These are phyloP conservation scores for Platycercus adscitus DNA, from an alignment of 2,113 vertebrate genomes.

Conservation along the genomic window DNA sequence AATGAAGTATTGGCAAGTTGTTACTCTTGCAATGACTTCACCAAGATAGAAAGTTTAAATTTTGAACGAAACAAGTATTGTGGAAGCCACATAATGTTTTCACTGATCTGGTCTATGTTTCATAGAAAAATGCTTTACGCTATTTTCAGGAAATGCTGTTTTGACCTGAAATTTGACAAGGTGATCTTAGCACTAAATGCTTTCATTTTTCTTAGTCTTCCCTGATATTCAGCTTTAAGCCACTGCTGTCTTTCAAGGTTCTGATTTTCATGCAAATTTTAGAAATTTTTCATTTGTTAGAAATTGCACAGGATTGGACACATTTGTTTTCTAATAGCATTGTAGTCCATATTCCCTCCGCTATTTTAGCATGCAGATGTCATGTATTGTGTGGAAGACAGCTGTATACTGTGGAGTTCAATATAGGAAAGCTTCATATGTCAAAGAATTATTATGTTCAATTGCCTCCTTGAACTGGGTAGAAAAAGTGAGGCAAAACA, in stretches of 20 bases:
- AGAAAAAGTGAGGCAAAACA: background rate
- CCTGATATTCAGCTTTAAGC: background rate
- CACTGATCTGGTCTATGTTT: background rate
- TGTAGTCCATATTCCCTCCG: accelerated
- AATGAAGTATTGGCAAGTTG: background rate
- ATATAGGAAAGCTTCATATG: background rate
- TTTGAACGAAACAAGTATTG: background rate
- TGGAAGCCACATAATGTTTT: background rate
- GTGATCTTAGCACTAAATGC: background rate
- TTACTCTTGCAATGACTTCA: background rate
- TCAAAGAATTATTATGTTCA: background rate
- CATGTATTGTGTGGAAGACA: background rate
- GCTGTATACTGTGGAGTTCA: background rate
- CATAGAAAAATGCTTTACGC: background rate
- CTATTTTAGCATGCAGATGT: background rate
- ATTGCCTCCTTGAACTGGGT: background rate
- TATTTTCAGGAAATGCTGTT: background rate
- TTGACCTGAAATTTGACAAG: background rate
- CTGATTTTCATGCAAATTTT: background rate
- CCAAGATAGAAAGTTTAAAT: background rate
- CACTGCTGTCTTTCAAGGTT: background rate
- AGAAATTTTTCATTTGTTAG: background rate
- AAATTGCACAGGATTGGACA: background rate
- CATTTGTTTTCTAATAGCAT: background rate
- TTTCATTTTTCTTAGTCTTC: background rate